Percentiles rank a stretch among this genome's conserved stretches.
Evolutionary conservation across 2,113 vertebrate species (phyloP).

Genomic region (Cnemophilus loriae): DNA sequence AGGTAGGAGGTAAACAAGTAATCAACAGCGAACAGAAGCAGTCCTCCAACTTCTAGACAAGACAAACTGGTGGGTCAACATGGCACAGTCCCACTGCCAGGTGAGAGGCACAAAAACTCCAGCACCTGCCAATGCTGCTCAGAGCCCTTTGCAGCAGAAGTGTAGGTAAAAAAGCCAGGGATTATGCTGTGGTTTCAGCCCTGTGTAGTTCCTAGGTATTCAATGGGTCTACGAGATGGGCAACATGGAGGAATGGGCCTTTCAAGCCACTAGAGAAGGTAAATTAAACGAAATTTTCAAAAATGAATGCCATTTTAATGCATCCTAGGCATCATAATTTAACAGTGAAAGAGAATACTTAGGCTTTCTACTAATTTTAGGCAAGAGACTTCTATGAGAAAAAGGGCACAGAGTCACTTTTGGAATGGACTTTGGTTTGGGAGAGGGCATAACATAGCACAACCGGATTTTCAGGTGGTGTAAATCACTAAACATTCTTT

Average conservation of each 20-base stretch:
- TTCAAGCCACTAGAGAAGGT: not conserved
- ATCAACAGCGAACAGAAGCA: not conserved
- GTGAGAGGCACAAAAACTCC: not conserved
- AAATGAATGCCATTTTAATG: not conserved
- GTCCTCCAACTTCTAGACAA: not conserved
- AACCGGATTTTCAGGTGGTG: not conserved
- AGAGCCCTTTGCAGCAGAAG: not conserved
- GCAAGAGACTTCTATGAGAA: not conserved
- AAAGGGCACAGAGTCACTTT: not conserved
- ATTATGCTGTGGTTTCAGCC: not conserved
- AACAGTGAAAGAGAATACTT: not conserved
- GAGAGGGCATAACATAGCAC: not conserved
- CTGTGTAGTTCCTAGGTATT: not conserved
- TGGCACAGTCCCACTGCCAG: not conserved
- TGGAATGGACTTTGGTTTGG: not conserved
- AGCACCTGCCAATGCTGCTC: not conserved
- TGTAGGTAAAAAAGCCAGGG: not conserved
- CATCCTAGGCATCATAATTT: not conserved
- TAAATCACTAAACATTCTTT: not conserved
- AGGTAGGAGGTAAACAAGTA: not conserved
- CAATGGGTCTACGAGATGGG: fast-evolving
- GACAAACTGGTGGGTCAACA: not conserved
- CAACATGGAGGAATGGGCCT: not conserved
- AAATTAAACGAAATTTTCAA: not conserved
- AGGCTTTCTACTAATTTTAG: not conserved